A percentile compares a stretch with the other conserved stretches of the same genome.
phyloP scores from a whole-genome alignment of 2,888 invertebrate genomes.

The Listrodromus nycthemerus region DNA sequence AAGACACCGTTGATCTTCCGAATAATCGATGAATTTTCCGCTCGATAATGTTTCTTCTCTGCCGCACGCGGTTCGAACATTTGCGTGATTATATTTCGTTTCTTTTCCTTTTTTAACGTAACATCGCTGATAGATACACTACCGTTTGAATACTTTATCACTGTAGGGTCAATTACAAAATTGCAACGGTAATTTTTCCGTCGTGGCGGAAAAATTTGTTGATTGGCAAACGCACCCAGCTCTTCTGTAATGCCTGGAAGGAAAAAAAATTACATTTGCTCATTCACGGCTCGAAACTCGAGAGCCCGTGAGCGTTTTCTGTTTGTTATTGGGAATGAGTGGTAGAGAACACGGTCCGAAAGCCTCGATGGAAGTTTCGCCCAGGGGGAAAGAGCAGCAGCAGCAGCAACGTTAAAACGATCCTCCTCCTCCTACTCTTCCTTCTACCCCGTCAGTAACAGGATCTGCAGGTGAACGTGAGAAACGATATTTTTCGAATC shows the following conservation, averaged over 20 bases:
- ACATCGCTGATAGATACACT: neutral
- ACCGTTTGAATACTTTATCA: neutral
- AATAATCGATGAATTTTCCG: neutral
- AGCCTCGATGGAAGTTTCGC: constrained; percentile 59
- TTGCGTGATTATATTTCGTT: neutral
- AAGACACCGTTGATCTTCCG: neutral
- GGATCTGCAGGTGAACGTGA: constrained; percentile 71
- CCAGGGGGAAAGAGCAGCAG: constrained; percentile 54
- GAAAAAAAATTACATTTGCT: constrained; percentile 56
- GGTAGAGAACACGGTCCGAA: constrained; percentile 55
- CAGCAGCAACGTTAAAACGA: constrained; percentile 35
- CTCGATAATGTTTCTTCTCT: neutral
- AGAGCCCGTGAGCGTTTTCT: constrained; percentile 53
- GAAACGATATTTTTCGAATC: constrained; percentile 72
- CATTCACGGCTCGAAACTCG: constrained; percentile 62
- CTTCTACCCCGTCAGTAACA: constrained; percentile 47
- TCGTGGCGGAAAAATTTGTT: constrained; percentile 26
- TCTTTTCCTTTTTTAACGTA: neutral
- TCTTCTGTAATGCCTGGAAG: constrained; percentile 35
- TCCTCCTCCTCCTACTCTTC: constrained; percentile 27
- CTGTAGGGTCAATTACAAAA: constrained; percentile 43
- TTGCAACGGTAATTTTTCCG: constrained; percentile 32
- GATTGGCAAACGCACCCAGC: constrained; percentile 16
- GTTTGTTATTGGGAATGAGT: constrained; percentile 60
- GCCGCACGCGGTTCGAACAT: neutral